Conservation (phyloP, 2,797 vertebrate species). For the Smutsia temminckii region DNA sequence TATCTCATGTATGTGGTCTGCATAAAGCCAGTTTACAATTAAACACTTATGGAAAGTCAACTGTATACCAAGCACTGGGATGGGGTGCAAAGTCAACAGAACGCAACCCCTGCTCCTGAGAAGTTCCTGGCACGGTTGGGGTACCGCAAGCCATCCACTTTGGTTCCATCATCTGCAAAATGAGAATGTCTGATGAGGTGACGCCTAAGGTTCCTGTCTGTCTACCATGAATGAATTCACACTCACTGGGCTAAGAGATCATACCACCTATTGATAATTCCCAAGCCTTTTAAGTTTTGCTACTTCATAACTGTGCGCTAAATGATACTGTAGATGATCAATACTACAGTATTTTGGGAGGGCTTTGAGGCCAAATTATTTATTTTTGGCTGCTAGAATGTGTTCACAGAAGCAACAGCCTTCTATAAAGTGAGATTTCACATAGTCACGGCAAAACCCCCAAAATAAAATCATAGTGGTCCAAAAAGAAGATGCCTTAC, state of each 20-base stretch:
- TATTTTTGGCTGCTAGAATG: background rate
- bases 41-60: background rate
- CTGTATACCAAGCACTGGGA: background rate
- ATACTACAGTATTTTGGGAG: background rate
- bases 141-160: background rate
- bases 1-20: background rate
- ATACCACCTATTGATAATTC: background rate
- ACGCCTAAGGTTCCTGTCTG: background rate
- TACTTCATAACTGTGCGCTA: conserved; percentile 24
- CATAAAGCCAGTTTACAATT: background rate
- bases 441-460: background rate
- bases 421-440: background rate
- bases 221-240: background rate
- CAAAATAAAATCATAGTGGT: background rate
- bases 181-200: background rate
- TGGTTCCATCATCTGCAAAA: background rate
- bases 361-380: background rate
- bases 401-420: background rate
- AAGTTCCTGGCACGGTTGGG: background rate
- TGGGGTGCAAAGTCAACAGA: background rate
- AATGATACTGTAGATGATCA: background rate
- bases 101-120: background rate
- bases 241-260: background rate
- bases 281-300: background rate
- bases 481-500: background rate